Evolutionary conservation across 2,888 invertebrate genomes (phyloP).

Genomic region (Parnassius glacialis): DNA sequence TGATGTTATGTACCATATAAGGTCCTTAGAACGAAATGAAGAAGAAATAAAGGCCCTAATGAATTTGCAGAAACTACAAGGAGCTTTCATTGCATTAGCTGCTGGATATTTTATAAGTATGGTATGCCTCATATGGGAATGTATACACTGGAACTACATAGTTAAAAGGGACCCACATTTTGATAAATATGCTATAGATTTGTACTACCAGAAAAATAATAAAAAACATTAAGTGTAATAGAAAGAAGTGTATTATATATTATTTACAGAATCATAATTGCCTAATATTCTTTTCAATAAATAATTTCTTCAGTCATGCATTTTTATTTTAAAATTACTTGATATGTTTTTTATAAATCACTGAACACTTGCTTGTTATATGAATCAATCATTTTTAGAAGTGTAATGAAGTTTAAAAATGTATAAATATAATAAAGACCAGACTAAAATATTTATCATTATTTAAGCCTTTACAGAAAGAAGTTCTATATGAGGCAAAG

Average conservation of each 20-base stretch:
- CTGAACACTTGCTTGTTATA: too few species aligned
- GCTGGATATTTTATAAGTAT: conserved; percentile 84
- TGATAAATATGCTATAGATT: conserved; percentile 84
- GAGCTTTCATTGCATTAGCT: conserved; percentile 86
- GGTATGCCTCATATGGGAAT: conserved; percentile 81
- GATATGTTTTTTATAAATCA: not conserved
- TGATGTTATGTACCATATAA: conserved; percentile 84
- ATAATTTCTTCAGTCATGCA: conserved; percentile 43
- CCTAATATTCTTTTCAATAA: conserved; percentile 36
- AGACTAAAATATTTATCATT: too few species aligned
- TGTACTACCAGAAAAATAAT: conserved; percentile 74
- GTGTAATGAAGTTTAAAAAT: too few species aligned
- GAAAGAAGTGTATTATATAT: conserved; percentile 31
- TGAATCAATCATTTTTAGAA: too few species aligned
- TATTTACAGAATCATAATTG: conserved; percentile 29
- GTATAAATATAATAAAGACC: too few species aligned
- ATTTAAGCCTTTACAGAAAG: too few species aligned
- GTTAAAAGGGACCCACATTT: conserved; percentile 85
- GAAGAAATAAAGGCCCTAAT: conserved; percentile 87
- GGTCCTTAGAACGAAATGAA: conserved; percentile 78
- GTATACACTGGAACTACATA: conserved; percentile 84
- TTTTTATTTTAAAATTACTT: conserved; percentile 8
- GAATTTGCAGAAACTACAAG: conserved; percentile 88
- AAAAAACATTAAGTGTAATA: conserved; percentile 47
- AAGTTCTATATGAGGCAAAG: too few species aligned